A percentile compares a stretch with the other conserved stretches of the same genome.
Conservation (phyloP, 2,888 invertebrate species). For the Mechanitis mazaeus region DNA sequence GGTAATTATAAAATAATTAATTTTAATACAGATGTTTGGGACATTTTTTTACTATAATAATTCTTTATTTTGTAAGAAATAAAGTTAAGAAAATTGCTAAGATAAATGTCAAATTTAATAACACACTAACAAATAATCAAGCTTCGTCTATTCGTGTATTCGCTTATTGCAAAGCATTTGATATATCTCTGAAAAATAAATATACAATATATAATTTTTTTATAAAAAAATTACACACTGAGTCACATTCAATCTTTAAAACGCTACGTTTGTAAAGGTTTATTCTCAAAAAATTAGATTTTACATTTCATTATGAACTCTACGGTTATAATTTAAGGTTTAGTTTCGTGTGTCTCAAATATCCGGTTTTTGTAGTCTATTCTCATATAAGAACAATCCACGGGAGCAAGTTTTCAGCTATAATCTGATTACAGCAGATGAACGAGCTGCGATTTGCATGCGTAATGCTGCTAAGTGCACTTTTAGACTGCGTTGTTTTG, state of each 20-base stretch:
- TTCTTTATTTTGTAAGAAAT: too few relatives aligned
- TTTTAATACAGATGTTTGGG: too few relatives aligned
- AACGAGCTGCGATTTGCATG: constrained; percentile 61
- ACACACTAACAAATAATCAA: neutral
- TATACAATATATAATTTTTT: too few relatives aligned
- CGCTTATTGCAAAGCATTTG: too few relatives aligned
- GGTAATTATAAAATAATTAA: too few relatives aligned
- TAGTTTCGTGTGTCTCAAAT: constrained; percentile 10
- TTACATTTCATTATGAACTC: constrained; percentile 8
- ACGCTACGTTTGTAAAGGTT: constrained; percentile 12
- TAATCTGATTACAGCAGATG: constrained; percentile 66
- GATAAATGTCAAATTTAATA: neutral
- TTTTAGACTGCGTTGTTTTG: constrained; percentile 53
- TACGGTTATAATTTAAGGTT: constrained; percentile 15
- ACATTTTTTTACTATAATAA: too few relatives aligned
- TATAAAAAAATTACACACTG: neutral
- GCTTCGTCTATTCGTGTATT: too few relatives aligned
- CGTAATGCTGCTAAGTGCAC: constrained; percentile 65
- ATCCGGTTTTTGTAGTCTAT: constrained; percentile 26
- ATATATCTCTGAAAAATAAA: too few relatives aligned
- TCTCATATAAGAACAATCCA: constrained; percentile 31
- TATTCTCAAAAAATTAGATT: neutral
- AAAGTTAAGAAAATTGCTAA: too few relatives aligned
- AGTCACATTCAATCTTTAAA: neutral
- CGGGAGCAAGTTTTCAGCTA: constrained; percentile 38